Base-by-base conservation (phyloP, 2,888 invertebrate genomes). In the Chymomyza fuscimana region DNA sequence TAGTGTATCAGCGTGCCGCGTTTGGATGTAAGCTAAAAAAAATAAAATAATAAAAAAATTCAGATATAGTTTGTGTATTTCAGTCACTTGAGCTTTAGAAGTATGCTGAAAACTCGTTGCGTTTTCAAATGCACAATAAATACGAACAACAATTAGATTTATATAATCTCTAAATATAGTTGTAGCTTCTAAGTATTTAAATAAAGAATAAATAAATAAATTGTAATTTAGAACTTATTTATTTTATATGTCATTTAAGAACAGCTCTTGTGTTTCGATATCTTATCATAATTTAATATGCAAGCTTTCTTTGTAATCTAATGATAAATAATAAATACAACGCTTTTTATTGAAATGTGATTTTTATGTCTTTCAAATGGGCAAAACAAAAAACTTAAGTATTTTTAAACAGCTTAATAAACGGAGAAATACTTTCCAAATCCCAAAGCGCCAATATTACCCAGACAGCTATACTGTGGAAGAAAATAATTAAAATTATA, bases 41-140 rank as follows among this genome's bases (percentile, higher is more conserved):
- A 58, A 29, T 29, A 32, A 51, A 64, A 64, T 16, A 50, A 65
- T 7, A n/a, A 19, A 65, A 65, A 40, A 29, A 29, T 52, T 56
- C 29, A 54, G n/a, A 63, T 25, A 71, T 65, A 70, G 40, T 46
- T 12, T 46, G 40, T 12, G 56, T 66, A 78, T 88, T 91, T 91
- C 91, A 88, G 82, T 90, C 87, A 83, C 91, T 91, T 90, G 90
- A 91, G 91, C 91, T 83, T 89, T 89, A 89, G 90, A 75, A 54
- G 66, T 76, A 79, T 56, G 78, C 78, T 68, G 73, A 73, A 68
- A 71, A 71, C 80, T 72, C 67, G 76, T 72, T 58, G 69, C 73
- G 74, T 69, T 70, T 70, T 70, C 65, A 66, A 63, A 72, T 70
- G 73, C 78, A 74, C 76, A 87, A 82, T 76, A 82, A 80, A 76